Evolutionary conservation across 2,888 invertebrate genomes (phyloP).

Genomic region (Polymixis lichenea): DNA sequence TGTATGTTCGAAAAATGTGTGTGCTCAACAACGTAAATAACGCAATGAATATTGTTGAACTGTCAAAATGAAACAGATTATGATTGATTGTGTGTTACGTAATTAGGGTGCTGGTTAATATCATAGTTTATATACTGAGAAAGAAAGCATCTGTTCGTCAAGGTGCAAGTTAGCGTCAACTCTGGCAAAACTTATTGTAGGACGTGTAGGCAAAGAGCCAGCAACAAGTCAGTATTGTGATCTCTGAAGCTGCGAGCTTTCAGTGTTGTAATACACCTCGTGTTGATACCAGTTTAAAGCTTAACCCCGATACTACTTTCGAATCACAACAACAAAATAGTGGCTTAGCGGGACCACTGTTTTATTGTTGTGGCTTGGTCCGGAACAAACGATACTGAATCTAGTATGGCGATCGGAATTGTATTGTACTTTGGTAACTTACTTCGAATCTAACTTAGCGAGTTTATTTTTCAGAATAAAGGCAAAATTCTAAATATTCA

Average conservation of each 20-base stretch:
- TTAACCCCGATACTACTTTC: slow-evolving; percentile 50
- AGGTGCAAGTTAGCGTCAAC: slow-evolving; percentile 23
- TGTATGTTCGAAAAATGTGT: too few relatives aligned
- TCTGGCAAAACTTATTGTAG: slow-evolving; percentile 39
- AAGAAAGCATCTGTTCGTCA: slow-evolving; percentile 29
- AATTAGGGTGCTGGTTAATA: too few relatives aligned
- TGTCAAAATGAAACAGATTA: too few relatives aligned
- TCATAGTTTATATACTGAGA: slow-evolving; percentile 23
- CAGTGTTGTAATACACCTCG: slow-evolving; percentile 36
- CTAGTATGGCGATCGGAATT: slow-evolving; percentile 8
- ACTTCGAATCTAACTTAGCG: neutral
- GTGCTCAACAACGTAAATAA: too few relatives aligned
- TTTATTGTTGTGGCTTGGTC: slow-evolving; percentile 28
- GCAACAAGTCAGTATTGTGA: slow-evolving; percentile 60
- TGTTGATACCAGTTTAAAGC: slow-evolving; percentile 53
- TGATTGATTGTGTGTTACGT: too few relatives aligned
- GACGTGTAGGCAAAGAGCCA: slow-evolving; percentile 55
- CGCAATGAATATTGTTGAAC: too few relatives aligned
- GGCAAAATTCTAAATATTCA: neutral
- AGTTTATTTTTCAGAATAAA: slow-evolving; percentile 12
- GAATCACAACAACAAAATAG: slow-evolving; percentile 39
- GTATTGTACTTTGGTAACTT: slow-evolving; percentile 24
- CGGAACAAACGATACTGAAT: slow-evolving; percentile 23
- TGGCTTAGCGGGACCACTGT: slow-evolving; percentile 23
- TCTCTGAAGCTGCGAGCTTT: slow-evolving; percentile 41